Evolutionary conservation across 1,140 invertebrate genomes (phyloP), one percentile per base, ranked within the genome.

Genomic region (Lepidurus packardi): DNA sequence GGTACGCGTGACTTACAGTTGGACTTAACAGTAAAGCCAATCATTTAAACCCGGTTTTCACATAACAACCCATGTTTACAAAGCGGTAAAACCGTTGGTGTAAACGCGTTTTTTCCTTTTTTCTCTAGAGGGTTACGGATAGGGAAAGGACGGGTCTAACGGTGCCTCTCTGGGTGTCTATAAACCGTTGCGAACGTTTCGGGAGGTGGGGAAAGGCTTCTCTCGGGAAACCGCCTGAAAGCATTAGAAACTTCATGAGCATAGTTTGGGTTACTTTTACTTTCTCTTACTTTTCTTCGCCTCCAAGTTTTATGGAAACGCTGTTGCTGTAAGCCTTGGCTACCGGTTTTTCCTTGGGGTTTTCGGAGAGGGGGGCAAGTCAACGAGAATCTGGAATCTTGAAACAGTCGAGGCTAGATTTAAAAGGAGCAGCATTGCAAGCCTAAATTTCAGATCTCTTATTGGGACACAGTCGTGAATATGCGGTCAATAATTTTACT

Each of bases 401-500:
- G 53, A 65, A 65, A 65, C 53, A 65, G 53, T 65, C 53, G 34
- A 34, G 34, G 34, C 34, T 65, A n/a, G 53, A 65, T 16, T 65
- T 65, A 65, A 65, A 65, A 65, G 53, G 53, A 65, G 53, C 53
- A 16, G 53, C 16, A 65, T 65, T 65, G 13, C 53, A 16, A 65
- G 53, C 53, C 53, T 65, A 65, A 65, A 65, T 13, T 65, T 65
- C 53, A 65, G 53, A 65, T 5, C 16, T 65, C 53, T 34, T n/a
- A 65, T 65, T 65, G 53, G 53, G 21, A 65, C 53, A 65, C 53
- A n/a, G 16, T 65, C 53, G 53, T 65, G 53, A 65, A 65, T 65
- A 65, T 65, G 53, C 16, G 21, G 21, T 65, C 53, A 13, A 65
- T 65, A n/a, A 65, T 65, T 65, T 65, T 65, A 65, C 16, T 65